A percentile compares a stretch with the other conserved stretches of the same genome.
These are phyloP conservation scores for Gallirallus australis DNA, from an alignment of 2,797 vertebrate species.

Conservation along the genomic window DNA sequence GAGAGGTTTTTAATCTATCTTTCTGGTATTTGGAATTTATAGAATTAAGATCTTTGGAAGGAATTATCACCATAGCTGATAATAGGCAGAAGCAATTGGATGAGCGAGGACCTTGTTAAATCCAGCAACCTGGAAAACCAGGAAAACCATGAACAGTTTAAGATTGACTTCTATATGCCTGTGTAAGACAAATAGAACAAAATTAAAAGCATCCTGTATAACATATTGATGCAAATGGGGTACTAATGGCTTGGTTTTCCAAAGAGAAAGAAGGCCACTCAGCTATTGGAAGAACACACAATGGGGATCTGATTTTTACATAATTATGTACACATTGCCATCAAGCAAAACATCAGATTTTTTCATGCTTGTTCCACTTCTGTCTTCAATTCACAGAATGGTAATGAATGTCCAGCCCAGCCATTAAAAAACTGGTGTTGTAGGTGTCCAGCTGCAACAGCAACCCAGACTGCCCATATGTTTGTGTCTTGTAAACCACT, in stretches of 20 bases:
- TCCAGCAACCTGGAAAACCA: neutral
- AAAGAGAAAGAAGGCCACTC: neutral
- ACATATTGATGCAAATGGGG: neutral
- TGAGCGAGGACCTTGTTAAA: neutral
- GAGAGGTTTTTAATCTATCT: neutral
- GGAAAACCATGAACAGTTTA: neutral
- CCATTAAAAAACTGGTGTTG: neutral
- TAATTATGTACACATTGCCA: neutral
- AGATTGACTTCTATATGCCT: neutral
- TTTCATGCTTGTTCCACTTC: neutral
- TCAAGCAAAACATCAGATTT: neutral
- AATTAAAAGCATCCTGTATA: neutral
- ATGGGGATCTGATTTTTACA: neutral
- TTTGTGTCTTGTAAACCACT: neutral
- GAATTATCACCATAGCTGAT: neutral
- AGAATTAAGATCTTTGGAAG: neutral
- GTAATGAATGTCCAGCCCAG: neutral
- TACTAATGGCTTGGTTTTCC: neutral
- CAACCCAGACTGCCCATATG: neutral
- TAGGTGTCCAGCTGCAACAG: neutral
- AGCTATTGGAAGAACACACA: neutral
- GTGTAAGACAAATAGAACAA: neutral
- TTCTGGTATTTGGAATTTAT: neutral
- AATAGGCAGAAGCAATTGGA: neutral
- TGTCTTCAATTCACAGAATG: neutral